Conservation (phyloP, 2,888 invertebrate species). For the Torymus tubicola region DNA sequence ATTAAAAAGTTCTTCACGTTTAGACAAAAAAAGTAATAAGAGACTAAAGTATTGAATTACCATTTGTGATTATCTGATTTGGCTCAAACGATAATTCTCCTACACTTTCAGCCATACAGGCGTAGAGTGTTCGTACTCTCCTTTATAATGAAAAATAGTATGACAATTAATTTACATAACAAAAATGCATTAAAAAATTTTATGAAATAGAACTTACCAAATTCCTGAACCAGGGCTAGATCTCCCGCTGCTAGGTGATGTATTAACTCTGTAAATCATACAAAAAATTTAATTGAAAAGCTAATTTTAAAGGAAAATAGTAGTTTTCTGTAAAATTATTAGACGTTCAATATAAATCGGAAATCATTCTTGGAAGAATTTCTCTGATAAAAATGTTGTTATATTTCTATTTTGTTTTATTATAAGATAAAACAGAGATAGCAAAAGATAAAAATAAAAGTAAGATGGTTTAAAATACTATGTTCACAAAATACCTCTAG, state of each 20-base stretch:
- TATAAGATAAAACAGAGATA: too few relatives aligned
- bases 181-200: slow-evolving; percentile 23
- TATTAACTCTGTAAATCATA: slow-evolving; percentile 66
- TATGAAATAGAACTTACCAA: slow-evolving; percentile 67
- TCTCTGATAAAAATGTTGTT: too few relatives aligned
- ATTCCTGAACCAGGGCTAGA: slow-evolving; percentile 75
- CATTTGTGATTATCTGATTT: slow-evolving; percentile 98
- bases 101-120: slow-evolving; percentile 97
- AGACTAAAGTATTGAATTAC: slow-evolving; percentile 78
- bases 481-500: not conserved
- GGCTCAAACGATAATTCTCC: slow-evolving; percentile 98
- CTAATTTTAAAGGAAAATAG: too few relatives aligned
- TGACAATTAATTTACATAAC: slow-evolving; percentile 39
- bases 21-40: slow-evolving; percentile 56
- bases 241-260: slow-evolving; percentile 74
- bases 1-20: not conserved
- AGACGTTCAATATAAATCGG: too few relatives aligned
- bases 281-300: not conserved
- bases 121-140: slow-evolving; percentile 95
- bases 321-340: too few relatives aligned
- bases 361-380: too few relatives aligned
- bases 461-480: not conserved
- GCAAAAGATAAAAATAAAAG: not conserved
- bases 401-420: too few relatives aligned
- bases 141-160: slow-evolving; percentile 74